Base-by-base conservation (phyloP, 2,888 invertebrate genomes). In the Halictus ligatus region DNA sequence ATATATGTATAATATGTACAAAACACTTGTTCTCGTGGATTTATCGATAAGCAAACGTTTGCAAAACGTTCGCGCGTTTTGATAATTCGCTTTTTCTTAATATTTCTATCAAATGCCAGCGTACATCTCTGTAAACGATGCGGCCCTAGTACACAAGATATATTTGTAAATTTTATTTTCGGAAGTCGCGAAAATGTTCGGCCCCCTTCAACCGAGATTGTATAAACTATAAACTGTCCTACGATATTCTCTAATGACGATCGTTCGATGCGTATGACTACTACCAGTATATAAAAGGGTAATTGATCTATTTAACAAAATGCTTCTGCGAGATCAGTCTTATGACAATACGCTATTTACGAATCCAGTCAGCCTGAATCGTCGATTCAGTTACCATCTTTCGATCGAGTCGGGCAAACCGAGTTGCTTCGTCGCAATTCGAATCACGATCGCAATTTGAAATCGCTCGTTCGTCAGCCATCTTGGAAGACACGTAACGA, bases 1-100 rank as follows among this genome's bases (percentile, higher is more conserved):
- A 84, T 85, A 67, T n/a, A n/a, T n/a, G n/a, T 88, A 78, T 87
- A 84, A 78, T 87, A 84, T 86, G 64, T 88, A 89, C 81, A 77
- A 90, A 88, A 88, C 58, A 71, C 78, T 83, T 78, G 74, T 43
- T 50, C 7, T 58, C 73, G 60, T 71, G 78, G 50, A 48, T 71
- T 25, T 76, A 80, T 54, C 58, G 48, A 75, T 54, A 18, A 40
- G 35, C 76, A 46, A 35, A 54, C n/a, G 54, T 75, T 21, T 71
- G 43, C 69, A 67, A 81, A 43, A 76, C 58, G 29, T 81, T 78
- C 29, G 35, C 72, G n/a, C 72, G n/a, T 75, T 25, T 46, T 48
- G 6, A 78, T 79, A 86, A 78, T 46, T 58, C 78, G 73, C 21
- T 75, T 73, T 67, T 73, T 67, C n/a, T 60, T 69, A 78, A 69